Base-by-base conservation (phyloP, 1,140 invertebrate genomes). In the Trichomalopsis sarcophagae region DNA sequence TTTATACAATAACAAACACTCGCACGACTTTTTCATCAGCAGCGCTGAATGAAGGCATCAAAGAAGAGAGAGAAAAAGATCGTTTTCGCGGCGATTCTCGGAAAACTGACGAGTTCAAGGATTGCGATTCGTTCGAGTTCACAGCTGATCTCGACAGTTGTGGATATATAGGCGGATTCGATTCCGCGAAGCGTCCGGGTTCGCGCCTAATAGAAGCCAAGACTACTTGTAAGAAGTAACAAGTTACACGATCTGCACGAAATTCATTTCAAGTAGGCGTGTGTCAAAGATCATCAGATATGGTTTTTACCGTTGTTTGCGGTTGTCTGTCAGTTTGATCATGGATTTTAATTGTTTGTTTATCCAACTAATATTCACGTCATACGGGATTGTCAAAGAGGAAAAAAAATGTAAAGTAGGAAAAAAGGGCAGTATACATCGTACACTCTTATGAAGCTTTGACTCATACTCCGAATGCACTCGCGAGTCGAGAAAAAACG, bases 41-140 rank as follows among this genome's bases (percentile, higher is more conserved):
- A 79, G 40, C 23, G 33, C 82, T n/a, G 87, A 89, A 90, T 89
- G 88, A 89, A 91, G 89, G 88, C 88, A 86, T 90, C 87, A 88
- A 87, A 75, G 69, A n/a, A 62, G 55, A n/a, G 55, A 62, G 17
- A 62, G 55, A n/a, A 21, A 62, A n/a, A 62, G 14, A 21, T 21
- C 17, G 2, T 71, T 71, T 71, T 27, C 66, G 66, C 66, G 33
- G 4, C 68, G 27, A 30, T 71, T 71, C 68, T 71, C 23, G 68
- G 68, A 71, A 71, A 30, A 30, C 68, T 7, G 68, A 71, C 55
- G 55, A 21, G 55, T 6, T 62, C 21, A n/a, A 62, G 17, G 17
- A 21, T 75, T 4, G 44, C 33, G 40, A 77, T 77, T 77, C 75
- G 14, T 77, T 77, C 44, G 75, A 77, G 75, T 62, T 62, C 14